Evolutionary conservation across 92 coral and sea anemone genomes (phyloP), one percentile per base, ranked within the genome.

Genomic region (Paramuricea clavata): DNA sequence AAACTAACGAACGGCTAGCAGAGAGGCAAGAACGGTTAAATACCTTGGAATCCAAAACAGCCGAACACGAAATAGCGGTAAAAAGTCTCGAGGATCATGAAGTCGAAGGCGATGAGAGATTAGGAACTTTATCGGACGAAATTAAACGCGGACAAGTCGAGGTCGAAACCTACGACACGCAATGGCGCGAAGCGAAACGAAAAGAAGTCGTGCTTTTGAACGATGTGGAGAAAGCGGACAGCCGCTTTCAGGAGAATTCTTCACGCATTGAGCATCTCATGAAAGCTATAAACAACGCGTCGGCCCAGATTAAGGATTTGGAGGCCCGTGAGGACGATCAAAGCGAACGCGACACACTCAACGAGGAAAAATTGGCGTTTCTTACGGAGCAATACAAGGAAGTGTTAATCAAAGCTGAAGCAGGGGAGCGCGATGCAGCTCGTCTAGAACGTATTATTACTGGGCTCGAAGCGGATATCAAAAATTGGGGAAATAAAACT

Each of bases 41-140:
- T 7, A 49, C 12, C n/a, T 34, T 79, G 47, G 52, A 79, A 35
- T 34, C 73, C 0, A 79, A 79, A 30, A 79, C 71, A 30, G 56
- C 72, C 56, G 73, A 59, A 22, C 70, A 79, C 23, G 84, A 79
- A 61, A 19, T 21, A 2, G 57, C 65, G n/a, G 84, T 79, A n/a
- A 59, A 79, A 42, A 12, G 16, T 26, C 43, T 79, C n/a, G 84
- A 79, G 17, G 34, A 33, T 41, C 72, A 59, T 28, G 84, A 79
- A 57, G 84, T 79, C 16, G 84, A 79, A 59, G 84, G 84, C 21
- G 84, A 79, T 27, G 84, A 79, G 56, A 79, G 36, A 39, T 65
- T 79, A 19, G 71, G 22, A 12, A 19, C 73, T 1, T 36, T 79
- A 42, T 17, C 39, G 8, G 84, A 60, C 30, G 17, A 54, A 49